Base-by-base conservation (phyloP, 2,113 vertebrate species). In the Capreolus pygargus region DNA sequence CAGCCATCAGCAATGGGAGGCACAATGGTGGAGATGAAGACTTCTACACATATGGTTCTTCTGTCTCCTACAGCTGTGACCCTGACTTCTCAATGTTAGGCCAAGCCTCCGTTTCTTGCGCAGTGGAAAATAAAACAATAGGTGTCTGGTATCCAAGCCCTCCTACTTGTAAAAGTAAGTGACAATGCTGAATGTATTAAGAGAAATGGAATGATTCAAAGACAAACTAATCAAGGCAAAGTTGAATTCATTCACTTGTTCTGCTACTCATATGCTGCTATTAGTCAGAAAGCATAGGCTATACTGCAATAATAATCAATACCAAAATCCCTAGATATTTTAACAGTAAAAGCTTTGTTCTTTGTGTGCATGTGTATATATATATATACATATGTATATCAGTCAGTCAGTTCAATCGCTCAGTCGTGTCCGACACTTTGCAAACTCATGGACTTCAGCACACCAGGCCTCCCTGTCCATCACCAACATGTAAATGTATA, bases 91-190 rank as follows among this genome's bases (percentile, higher is more conserved):
- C 95, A 3, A 98, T 98, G 33, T 0, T 82, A 0, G 98, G 99
- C 14, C n/a, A 30, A 0, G 9, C 1, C 1, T 98, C 97, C 86
- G 79, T 98, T 96, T 96, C 0, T 0, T 99, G 99, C 1, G 52
- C 2, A 0, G 98, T 97, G 3, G 33, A 0, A 7, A 98, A 98
- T 61, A 21, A 12, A 67, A 85, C 25, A 1, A 4, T 0, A 0
- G 98, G 98, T 0, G 86, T 5, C 57, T 99, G 98, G 98, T 98
- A 91, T 0, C 92, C 98, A 55, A 94, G 58, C 0, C 58, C 3
- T 0, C 98, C 99, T 0, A 0, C 25, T 0, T 99, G 99, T 94
- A 74, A 84, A 98, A 97, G 98, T 98, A 96, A 1, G 98, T 95
- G 58, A 55, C 6, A 43, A 9, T 23, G 17, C 7, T 27, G 0